Percentiles rank a stretch among this genome's conserved stretches.
These are phyloP conservation scores for Adineta ricciae DNA, from an alignment of 2,888 invertebrate species.

Conservation along the genomic window DNA sequence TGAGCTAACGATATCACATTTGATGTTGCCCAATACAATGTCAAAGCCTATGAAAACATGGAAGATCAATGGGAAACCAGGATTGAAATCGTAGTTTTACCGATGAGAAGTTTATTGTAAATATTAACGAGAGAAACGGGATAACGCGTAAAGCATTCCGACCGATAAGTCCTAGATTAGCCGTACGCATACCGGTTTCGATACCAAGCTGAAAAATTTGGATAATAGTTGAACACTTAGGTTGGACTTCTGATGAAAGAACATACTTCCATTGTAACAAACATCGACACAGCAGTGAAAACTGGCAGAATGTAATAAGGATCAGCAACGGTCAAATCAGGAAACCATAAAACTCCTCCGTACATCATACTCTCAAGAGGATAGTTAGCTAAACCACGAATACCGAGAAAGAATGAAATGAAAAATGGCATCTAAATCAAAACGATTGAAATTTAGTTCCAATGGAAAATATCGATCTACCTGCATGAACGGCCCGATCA, in stretches of 20 bases:
- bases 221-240: background rate
- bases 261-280: conserved; percentile 64
- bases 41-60: conserved; percentile 57
- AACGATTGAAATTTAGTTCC: background rate
- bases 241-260: background rate
- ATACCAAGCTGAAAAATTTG: conserved; percentile 58
- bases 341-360: conserved; percentile 85
- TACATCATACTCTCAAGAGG: conserved; percentile 78
- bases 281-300: conserved; percentile 71
- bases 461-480: conserved; percentile 37
- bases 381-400: conserved; percentile 74
- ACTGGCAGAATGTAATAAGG: conserved; percentile 76
- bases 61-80: background rate
- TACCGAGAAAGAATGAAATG: conserved; percentile 76
- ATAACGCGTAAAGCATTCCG: conserved; percentile 65
- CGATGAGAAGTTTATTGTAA: conserved; percentile 75
- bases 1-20: conserved; percentile 74
- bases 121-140: conserved; percentile 70
- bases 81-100: conserved; percentile 46
- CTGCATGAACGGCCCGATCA: conserved; percentile 54
- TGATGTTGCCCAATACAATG: conserved; percentile 78
- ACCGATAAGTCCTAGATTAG: conserved; percentile 55
- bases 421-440: conserved; percentile 65
- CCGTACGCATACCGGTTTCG: conserved; percentile 56
- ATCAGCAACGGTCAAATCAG: conserved; percentile 78